Percentiles rank a stretch among this genome's conserved stretches.
Conservation (phyloP, 2,113 vertebrate species). For the Prunella fulvescens region DNA sequence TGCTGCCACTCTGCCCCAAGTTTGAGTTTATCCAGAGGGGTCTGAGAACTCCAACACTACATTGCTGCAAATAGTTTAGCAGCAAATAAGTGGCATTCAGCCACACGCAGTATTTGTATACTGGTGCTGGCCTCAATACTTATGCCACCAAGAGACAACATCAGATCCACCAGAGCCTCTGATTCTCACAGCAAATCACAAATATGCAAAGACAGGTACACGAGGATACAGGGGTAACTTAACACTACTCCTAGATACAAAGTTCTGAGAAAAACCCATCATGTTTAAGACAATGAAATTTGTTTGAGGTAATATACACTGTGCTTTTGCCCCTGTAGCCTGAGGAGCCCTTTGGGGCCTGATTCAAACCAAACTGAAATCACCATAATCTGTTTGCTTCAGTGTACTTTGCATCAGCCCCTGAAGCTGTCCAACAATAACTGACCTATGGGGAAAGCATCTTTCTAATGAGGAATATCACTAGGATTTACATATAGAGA, state of each 20-base stretch:
- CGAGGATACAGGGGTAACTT: rapidly evolving
- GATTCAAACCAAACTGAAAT: not conserved
- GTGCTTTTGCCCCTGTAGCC: not conserved
- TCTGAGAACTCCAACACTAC: rapidly evolving
- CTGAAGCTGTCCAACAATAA: slow-evolving; percentile 17
- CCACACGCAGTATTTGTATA: not conserved
- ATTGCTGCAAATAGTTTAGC: not conserved
- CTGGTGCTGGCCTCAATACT: not conserved
- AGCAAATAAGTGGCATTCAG: not conserved
- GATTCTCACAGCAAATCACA: not conserved
- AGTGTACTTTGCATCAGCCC: not conserved
- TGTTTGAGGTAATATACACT: not conserved
- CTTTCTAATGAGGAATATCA: not conserved
- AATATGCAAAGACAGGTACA: not conserved
- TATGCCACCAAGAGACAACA: not conserved
- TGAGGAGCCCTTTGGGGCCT: not conserved
- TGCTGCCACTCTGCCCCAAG: not conserved
- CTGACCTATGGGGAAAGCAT: slow-evolving; percentile 24
- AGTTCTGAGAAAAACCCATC: not conserved
- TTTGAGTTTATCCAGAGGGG: not conserved
- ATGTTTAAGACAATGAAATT: not conserved
- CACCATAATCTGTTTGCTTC: not conserved
- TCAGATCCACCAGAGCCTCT: not conserved
- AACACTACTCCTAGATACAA: not conserved
- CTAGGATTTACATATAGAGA: not conserved